Evolutionary conservation across 2,888 invertebrate genomes (phyloP).

Genomic region (Cheilosia impressa): DNA sequence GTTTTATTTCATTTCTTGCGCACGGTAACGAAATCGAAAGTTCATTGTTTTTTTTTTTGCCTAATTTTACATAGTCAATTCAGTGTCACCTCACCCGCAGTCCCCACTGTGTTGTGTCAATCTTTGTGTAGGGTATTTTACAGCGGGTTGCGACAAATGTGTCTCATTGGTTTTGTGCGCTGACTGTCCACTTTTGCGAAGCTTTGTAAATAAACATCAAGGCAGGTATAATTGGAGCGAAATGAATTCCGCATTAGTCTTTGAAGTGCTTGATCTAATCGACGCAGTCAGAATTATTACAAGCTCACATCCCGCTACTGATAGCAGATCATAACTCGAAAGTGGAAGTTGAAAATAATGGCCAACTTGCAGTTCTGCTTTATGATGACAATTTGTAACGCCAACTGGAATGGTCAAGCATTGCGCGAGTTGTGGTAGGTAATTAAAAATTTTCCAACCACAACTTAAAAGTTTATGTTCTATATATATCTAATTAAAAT

Average conservation of each 20-base stretch:
- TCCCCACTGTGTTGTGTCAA: neutral
- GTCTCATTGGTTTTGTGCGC: too few species aligned
- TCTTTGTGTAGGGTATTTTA: neutral
- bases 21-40: constrained; percentile 64
- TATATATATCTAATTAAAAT: constrained; percentile 36
- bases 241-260: too few species aligned
- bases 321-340: too few species aligned
- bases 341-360: too few species aligned
- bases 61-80: constrained; percentile 41
- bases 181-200: too few species aligned
- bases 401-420: constrained; percentile 5
- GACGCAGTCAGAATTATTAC: too few species aligned
- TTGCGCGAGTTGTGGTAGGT: constrained; percentile 19
- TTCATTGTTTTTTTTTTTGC: constrained; percentile 18
- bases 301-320: too few species aligned
- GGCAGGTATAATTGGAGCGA: too few species aligned
- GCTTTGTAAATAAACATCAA: too few species aligned
- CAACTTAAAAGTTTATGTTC: constrained; percentile 36
- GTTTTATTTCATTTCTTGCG: constrained; percentile 8
- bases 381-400: neutral
- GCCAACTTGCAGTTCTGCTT: neutral
- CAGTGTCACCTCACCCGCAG: neutral
- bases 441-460: constrained; percentile 5
- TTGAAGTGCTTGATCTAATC: too few species aligned
- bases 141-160: too few species aligned